phyloP scores from a whole-genome alignment of 92 coral and sea anemone genomes.

The Montipora capitata region DNA sequence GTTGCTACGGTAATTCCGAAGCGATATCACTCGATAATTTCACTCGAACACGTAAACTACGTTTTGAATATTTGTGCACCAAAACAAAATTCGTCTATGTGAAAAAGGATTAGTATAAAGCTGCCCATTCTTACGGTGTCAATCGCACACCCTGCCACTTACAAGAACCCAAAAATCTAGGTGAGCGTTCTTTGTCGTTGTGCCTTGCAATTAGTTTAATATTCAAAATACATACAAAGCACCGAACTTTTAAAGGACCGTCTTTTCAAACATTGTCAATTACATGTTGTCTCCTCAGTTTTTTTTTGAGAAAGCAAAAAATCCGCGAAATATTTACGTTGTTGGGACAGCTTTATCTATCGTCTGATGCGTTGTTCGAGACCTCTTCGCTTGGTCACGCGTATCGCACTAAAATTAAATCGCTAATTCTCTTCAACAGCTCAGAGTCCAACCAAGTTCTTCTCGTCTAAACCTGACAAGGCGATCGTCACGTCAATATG shows the following conservation, averaged over 20 bases:
- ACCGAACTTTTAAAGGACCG: background rate
- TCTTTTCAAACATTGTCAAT: no score
- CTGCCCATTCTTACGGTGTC: background rate
- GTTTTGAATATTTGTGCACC: no score
- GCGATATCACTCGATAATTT: no score
- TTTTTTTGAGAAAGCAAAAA: no score
- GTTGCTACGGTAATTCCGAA: no score
- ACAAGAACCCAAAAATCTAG: background rate
- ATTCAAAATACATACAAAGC: background rate
- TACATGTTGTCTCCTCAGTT: no score
- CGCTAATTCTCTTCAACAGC: background rate
- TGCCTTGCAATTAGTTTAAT: background rate
- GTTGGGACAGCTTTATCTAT: background rate
- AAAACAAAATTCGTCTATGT: no score
- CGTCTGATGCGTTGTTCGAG: background rate
- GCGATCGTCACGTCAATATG: background rate
- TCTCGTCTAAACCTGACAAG: no score
- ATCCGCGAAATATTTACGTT: background rate
- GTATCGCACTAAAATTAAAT: no score
- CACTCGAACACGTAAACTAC: no score
- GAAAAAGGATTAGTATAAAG: background rate
- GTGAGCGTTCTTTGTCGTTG: background rate
- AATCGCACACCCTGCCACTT: no score
- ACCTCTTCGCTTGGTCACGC: no score
- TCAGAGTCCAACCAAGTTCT: background rate